Conservation (phyloP, 2,113 vertebrate species). For the Jacana jacana region DNA sequence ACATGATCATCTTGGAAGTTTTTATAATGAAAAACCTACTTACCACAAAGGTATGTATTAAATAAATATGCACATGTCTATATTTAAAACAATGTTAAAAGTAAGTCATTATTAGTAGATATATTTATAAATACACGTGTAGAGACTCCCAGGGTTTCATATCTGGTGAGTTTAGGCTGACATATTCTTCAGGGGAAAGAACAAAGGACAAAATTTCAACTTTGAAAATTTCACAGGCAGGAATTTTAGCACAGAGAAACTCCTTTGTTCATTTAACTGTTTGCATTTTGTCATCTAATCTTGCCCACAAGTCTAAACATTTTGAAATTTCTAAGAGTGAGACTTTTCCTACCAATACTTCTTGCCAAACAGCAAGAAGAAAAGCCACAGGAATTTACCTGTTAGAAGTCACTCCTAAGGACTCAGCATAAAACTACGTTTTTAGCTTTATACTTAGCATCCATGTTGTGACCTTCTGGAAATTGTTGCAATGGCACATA, state of each 20-base stretch:
- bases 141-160: not conserved
- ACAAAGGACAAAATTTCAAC: not conserved
- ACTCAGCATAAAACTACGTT: not conserved
- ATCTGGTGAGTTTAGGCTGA: not conserved
- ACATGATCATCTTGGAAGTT: not conserved
- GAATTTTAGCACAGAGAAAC: not conserved
- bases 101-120: not conserved
- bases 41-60: not conserved
- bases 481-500: not conserved
- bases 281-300: not conserved
- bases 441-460: not conserved
- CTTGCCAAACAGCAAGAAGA: not conserved
- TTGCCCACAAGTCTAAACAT: not conserved
- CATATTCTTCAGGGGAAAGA: not conserved
- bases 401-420: not conserved
- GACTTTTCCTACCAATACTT: not conserved
- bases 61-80: not conserved
- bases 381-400: not conserved
- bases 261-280: not conserved
- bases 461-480: not conserved
- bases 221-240: not conserved
- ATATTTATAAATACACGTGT: not conserved
- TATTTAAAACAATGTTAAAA: not conserved
- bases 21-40: not conserved
- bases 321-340: not conserved